These are phyloP conservation scores for Equus quagga DNA, from an alignment of 2,113 vertebrate species.

Conservation along the genomic window DNA sequence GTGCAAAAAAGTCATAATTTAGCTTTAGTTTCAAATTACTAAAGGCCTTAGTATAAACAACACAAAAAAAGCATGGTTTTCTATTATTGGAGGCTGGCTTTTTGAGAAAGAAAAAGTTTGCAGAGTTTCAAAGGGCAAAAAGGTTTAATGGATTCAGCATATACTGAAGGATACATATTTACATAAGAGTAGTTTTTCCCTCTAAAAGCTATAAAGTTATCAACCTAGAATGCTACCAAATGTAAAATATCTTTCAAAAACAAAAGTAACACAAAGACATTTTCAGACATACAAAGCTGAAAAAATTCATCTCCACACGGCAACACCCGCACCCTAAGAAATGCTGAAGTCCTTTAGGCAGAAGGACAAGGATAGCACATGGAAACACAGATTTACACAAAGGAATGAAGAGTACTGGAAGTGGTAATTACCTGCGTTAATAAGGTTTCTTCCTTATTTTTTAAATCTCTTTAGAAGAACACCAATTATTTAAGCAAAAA, in stretches of 20 bases:
- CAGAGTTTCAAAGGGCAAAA: not conserved
- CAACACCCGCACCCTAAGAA: not conserved
- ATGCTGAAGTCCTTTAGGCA: not conserved
- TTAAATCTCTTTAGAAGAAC: not conserved
- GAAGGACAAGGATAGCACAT: not conserved
- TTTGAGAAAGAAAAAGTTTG: not conserved
- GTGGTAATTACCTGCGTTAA: not conserved
- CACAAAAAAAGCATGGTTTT: not conserved
- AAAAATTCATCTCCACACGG: not conserved
- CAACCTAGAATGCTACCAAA: not conserved
- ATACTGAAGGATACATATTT: not conserved
- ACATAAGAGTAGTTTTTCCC: not conserved
- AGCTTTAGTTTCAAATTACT: constrained; percentile 13
- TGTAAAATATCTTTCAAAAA: not conserved
- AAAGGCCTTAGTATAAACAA: not conserved
- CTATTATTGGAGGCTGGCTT: not conserved
- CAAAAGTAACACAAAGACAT: not conserved
- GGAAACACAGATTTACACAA: not conserved
- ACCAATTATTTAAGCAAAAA: not conserved
- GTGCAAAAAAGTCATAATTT: not conserved
- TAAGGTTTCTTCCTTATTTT: not conserved
- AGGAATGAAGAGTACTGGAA: not conserved
- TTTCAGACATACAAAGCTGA: not conserved
- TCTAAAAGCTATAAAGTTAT: not conserved
- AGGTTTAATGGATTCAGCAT: not conserved